Base-by-base conservation (phyloP, 2,113 vertebrate species). In the Chunga burmeisteri region DNA sequence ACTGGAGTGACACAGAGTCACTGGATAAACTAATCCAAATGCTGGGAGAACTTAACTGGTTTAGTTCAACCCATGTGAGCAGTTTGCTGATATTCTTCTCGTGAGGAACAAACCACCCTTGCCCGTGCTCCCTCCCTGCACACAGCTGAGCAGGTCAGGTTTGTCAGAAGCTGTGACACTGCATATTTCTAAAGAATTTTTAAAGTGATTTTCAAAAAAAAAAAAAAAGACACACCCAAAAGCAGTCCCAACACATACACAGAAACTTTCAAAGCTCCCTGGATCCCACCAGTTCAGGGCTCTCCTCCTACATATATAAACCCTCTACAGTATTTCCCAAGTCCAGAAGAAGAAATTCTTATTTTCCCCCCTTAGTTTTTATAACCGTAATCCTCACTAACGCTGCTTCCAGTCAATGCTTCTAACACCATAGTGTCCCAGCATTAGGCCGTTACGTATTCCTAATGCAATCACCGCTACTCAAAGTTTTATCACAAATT, bases 351-450 rank as follows among this genome's bases (percentile, higher is more conserved):
- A 80, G 13, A 49, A 92, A 71, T 83, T 80, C 16, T 82, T 40
- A 12, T 44, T 75, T 59, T 7, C n/a, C 34, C 26, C 9, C 13
- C 59, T 12, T 13, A 7, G 20, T n/a, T 85, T 87, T 68, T 13
- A 77, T 19, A 70, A 40, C 10, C 9, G 32, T 2, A 6, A 59
- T 13, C 30, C 82, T 36, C 4, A 8, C 5, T 26, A 80, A 23
- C 0, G 0, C 25, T 30, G 62, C 42, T 72, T 50, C 49, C 50
- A 70, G 29, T 1, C 46, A 53, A 2, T 7, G 9, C 30, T 73
- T 30, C 29, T 8, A 47, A 63, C 1, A 30, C 9, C 8, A 10
- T 1, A 30, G 25, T 0, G 0, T 14, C 21, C 44, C n/a, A 53
- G 21, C 40, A 36, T 3, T 8, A 67, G 63, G 6, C 16, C 71